Base-by-base conservation (phyloP, 2,797 vertebrate genomes). In the Poecile montanus region DNA sequence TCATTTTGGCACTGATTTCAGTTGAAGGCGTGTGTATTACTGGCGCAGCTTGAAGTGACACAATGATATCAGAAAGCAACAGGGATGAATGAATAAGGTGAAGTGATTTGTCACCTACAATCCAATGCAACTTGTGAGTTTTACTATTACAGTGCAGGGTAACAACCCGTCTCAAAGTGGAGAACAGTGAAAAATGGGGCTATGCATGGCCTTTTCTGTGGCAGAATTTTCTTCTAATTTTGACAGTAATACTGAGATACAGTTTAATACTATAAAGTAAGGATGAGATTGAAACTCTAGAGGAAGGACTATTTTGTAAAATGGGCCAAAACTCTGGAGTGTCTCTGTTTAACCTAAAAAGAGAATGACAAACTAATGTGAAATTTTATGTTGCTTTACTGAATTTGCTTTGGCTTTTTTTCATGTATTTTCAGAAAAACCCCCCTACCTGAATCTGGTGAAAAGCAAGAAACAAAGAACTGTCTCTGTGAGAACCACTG, bases 1-100 rank as follows among this genome's bases (percentile, higher is more conserved):
- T 96, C 94, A 94, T 92, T 96, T 85, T 92, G 94, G 88, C 93
- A 95, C 87, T 95, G 94, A 96, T 97, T 94, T 96, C 94, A 94
- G 86, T 60, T 92, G 96, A 97, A 95, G 95, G 93, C 18, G 0
- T 36, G 84, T 84, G 88, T 42, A 91, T 92, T 96, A 85, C 91
- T 92, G 84, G 88, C 76, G 1, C 92, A 96, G 93, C 96, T 95
- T 95, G 92, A 95, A 95, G 89, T 92, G 92, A 95, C 91, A 95
- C 91, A 76, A 68, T 29, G 81, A 78, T 93, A 96, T 93, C 96
- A 95, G 88, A 94, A 95, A 95, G 95, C 93, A 96, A 94, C 89
- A 86, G 93, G 95, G 87, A 92, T 93, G 93, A 93, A 96, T 70
- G 92, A 91, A 94, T 72, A 87, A 96, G 88, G 94, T 95, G 88